phyloP scores from a whole-genome alignment of 92 coral and sea anemone species.

The Phenganax stokvisi region DNA sequence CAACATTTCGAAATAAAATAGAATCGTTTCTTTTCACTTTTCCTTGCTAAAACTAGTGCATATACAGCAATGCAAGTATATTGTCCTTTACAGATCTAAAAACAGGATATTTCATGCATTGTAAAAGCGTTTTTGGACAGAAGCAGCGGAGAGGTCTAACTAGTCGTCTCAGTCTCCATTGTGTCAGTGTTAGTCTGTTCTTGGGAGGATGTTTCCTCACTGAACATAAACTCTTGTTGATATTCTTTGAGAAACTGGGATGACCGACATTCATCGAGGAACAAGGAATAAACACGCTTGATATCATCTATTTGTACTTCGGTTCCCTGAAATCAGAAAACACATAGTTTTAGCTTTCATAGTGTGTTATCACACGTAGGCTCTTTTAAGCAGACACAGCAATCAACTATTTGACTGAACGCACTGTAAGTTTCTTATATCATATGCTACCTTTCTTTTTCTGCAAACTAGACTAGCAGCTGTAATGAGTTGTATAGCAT shows the following conservation, averaged over 20 bases:
- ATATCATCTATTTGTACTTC: conserved; percentile 91
- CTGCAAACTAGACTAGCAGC: conserved; percentile 82
- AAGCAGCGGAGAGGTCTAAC: conserved; percentile 2
- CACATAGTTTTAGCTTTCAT: too few species aligned
- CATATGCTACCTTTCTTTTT: conserved; percentile 66
- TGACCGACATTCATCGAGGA: conserved; percentile 93
- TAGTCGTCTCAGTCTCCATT: conserved; percentile 73
- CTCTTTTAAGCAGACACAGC: neutral
- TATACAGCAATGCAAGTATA: neutral
- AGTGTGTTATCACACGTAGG: neutral
- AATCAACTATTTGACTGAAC: too few species aligned
- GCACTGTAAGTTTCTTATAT: too few species aligned
- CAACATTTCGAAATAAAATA: neutral
- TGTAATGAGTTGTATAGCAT: conserved; percentile 88
- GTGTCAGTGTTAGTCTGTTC: conserved; percentile 56
- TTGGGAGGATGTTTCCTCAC: conserved; percentile 52
- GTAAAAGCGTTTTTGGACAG: neutral
- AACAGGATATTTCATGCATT: neutral
- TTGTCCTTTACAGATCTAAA: neutral
- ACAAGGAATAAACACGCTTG: conserved; percentile 84
- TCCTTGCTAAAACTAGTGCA: too few species aligned
- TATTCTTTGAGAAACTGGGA: conserved; percentile 92
- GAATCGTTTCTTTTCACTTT: too few species aligned
- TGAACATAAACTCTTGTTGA: conserved; percentile 92
- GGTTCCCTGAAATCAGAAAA: conserved; percentile 58